Evolutionary conservation across 64 coral and sea anemone species (phyloP).

Genomic region (Trachythela sp.): DNA sequence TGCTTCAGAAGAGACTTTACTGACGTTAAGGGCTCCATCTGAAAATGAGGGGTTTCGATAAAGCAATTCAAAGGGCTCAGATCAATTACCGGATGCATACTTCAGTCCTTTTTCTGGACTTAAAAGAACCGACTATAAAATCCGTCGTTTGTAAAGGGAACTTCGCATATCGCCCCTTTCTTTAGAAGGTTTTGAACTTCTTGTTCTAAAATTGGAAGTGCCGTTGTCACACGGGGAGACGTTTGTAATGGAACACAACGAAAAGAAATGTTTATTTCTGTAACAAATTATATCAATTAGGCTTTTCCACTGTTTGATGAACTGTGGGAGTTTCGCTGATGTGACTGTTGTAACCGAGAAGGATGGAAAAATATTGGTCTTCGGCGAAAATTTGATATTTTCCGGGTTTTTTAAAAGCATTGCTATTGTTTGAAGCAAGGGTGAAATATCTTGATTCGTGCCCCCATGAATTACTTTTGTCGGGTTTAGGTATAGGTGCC

Average conservation of each 20-base stretch:
- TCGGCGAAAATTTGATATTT: neutral
- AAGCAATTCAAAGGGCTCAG: slow-evolving; percentile 52
- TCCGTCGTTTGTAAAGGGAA: too few species aligned
- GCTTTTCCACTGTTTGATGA: neutral
- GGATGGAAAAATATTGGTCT: neutral
- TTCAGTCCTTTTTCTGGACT: slow-evolving; percentile 44
- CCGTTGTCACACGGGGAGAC: neutral
- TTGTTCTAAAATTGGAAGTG: neutral
- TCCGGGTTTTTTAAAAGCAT: neutral
- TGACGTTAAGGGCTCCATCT: slow-evolving; percentile 37
- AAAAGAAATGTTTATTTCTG: neutral
- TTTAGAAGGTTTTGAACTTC: neutral
- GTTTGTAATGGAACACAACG: neutral
- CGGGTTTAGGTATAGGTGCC: neutral
- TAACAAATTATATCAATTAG: neutral
- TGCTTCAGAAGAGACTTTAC: neutral
- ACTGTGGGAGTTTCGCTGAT: neutral
- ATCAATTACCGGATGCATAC: slow-evolving; percentile 41
- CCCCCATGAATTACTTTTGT: neutral
- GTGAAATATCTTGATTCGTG: too few species aligned
- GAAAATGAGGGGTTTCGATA: slow-evolving; percentile 42
- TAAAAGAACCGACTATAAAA: slow-evolving; percentile 46
- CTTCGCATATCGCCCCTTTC: too few species aligned
- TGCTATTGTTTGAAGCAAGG: neutral
- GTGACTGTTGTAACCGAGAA: neutral